Evolutionary conservation across 2,888 invertebrate species (phyloP), one percentile per base, ranked within the genome.

Genomic region (Dione juno): DNA sequence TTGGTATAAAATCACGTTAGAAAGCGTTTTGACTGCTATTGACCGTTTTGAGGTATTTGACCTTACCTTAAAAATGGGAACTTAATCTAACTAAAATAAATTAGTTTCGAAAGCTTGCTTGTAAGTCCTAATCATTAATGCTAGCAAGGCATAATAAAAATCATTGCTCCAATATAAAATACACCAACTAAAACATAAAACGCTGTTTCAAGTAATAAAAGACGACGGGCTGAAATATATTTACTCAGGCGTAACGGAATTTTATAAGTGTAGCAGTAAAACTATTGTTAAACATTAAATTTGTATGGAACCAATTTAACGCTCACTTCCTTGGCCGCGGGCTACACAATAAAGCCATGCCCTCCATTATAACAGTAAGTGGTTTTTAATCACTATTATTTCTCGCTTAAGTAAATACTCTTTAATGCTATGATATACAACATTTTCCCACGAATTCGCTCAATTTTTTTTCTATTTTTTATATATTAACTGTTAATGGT

Each of bases 221-320:
- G 16, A n/a, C n/a, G 13, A 54, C 14, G 11, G 19, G 40, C 14
- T 58, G 16, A 37, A 58, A 40, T 58, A 58, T 16, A 58, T 58
- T 40, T 9, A 58, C 58, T 58, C 13, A 58, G 19, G 19, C 14
- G 5, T 19, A 58, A 41, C 14, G 10, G 21, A 59, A 21, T 43
- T 43, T 43, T 43, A 59, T 41, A 58, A 41, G 40, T 40, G 41
- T 41, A 41, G 57, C 40, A 19, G 19, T 58, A 59, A 59, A 59
- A 59, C 41, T 59, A 43, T 59, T 59, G 59, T 59, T 59, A 59
- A 8, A 9, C 59, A 21, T 43, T 21, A 19, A 57, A 43, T 59
- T 59, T 41, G 59, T 21, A 59, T 59, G 8, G 59, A 41, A 7
- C 21, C 59, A 59, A 41, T 59, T 14, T 8, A 21, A 41, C 57